Base-by-base conservation (phyloP, 2,113 vertebrate genomes). In the Entosphenus tridentatus region DNA sequence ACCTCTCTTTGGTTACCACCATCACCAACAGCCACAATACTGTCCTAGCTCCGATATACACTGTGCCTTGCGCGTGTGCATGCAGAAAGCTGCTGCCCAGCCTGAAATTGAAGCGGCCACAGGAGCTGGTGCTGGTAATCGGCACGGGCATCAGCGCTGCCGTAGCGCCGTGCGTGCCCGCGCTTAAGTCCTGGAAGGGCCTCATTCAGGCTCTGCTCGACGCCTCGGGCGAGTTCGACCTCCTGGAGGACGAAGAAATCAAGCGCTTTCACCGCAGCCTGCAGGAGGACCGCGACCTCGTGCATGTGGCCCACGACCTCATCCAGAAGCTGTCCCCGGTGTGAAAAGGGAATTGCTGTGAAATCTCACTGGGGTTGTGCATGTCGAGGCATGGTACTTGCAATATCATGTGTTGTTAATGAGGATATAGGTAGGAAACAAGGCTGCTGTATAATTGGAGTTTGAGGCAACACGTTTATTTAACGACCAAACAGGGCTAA, bases 291-390 rank as follows among this genome's bases (percentile, higher is more conserved):
- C 92, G 95, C 81, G 93, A 95, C 80, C 79, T 95, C 73, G 81
- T 93, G 70, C 88, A 92, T 2, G 83, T 95, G 67, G 88, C 89
- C 74, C 90, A 95, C n/a, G 90, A 95, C 79, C 88, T 96, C 68
- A 93, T 95, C 76, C 90, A 95, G 84, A 96, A 93, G 78, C 84
- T 95, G 58, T 95, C 90, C 56, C 89, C 87, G 70, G 91, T 96
- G 80, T 39, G 39, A 39, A 39, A 39, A 39, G 39, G 39, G 39
- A 39, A 39, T 39, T 39, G 39, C 39, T 39, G 39, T 6, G 39
- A 39, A 39, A 7, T 7, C 39, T 39, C 39, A 39, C 39, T 39
- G 39, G 39, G 39, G 39, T 39, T 39, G 39, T 39, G 39, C 39
- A 1, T 39, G 39, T 39, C 39, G 39, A 39, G 39, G 39, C 39